Evolutionary conservation across 2,888 invertebrate species (phyloP).

Genomic region (Rhynchonema sp.): DNA sequence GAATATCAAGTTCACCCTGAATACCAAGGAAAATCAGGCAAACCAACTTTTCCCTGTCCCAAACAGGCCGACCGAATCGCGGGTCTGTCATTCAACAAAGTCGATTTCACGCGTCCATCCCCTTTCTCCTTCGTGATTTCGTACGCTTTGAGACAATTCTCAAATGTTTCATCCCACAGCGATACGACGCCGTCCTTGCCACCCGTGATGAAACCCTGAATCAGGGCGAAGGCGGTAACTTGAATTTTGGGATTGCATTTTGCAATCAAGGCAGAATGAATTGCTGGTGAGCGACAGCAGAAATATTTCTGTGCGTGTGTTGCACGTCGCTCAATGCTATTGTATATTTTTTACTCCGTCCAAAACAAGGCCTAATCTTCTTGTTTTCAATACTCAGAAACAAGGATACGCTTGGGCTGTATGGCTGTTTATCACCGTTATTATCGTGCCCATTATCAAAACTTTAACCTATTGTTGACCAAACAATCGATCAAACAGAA

Average conservation of each 20-base stretch:
- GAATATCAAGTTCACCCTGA: no score
- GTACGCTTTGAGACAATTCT: slow-evolving; percentile 29
- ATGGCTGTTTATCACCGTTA: no score
- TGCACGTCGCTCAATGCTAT: no score
- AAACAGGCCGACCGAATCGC: not conserved
- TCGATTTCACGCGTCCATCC: not conserved
- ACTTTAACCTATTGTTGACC: not conserved
- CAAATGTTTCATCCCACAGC: slow-evolving; percentile 32
- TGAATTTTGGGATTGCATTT: not conserved
- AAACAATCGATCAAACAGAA: not conserved
- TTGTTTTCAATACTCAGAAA: no score
- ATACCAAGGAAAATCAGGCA: no score
- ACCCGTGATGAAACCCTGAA: slow-evolving; percentile 32
- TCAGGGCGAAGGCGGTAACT: not conserved
- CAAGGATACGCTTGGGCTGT: no score
- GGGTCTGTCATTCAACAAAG: not conserved
- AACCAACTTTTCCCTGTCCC: not conserved
- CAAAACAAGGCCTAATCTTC: no score
- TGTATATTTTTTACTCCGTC: no score
- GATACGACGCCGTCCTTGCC: slow-evolving; percentile 33
- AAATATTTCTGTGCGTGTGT: no score
- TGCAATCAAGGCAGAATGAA: no score
- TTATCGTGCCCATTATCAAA: no score
- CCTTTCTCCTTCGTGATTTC: slow-evolving; percentile 14
- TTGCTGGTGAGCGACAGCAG: no score